phyloP scores from a whole-genome alignment of 2,888 invertebrate species.

The Trichogramma evanescens region DNA sequence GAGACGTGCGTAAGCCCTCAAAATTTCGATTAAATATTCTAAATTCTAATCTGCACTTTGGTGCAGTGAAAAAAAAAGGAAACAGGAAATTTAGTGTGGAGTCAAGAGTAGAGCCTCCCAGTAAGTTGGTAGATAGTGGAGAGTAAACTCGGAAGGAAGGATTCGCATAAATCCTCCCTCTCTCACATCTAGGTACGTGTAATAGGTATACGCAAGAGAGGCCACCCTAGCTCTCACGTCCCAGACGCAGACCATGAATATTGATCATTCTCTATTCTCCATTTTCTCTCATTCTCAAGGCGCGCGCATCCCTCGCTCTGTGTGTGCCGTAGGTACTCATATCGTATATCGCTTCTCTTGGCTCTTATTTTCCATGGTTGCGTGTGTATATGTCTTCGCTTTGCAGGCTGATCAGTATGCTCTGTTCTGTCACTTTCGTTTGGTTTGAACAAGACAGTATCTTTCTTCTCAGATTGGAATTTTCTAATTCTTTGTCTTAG shows the following conservation, averaged over 20 bases:
- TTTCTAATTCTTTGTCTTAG: too few species aligned
- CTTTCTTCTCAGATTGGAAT: too few species aligned
- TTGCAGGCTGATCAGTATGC: constrained; percentile 6
- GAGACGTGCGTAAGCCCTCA: too few species aligned
- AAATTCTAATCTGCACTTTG: too few species aligned
- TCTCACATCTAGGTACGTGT: neutral
- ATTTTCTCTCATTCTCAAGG: constrained; percentile 20
- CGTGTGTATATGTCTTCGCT: neutral
- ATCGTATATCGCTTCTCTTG: constrained; percentile 15
- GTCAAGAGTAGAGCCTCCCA: too few species aligned
- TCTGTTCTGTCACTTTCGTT: constrained; percentile 5
- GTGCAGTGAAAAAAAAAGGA: too few species aligned
- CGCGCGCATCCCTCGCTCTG: constrained; percentile 26
- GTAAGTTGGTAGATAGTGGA: constrained; percentile 1
- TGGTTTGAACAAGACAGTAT: too few species aligned
- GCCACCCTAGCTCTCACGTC: constrained; percentile 24
- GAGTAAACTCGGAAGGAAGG: constrained; percentile 30
- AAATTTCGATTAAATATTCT: too few species aligned
- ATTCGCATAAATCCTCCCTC: constrained; percentile 43
- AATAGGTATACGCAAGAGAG: constrained; percentile 19
- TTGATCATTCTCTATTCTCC: constrained; percentile 42
- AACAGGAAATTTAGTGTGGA: too few species aligned
- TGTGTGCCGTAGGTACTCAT: constrained; percentile 18
- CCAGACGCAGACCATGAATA: constrained; percentile 40
- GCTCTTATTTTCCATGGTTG: neutral